Base-by-base conservation (phyloP, 1,140 invertebrate species). In the Thaumetopoea pityocampa region DNA sequence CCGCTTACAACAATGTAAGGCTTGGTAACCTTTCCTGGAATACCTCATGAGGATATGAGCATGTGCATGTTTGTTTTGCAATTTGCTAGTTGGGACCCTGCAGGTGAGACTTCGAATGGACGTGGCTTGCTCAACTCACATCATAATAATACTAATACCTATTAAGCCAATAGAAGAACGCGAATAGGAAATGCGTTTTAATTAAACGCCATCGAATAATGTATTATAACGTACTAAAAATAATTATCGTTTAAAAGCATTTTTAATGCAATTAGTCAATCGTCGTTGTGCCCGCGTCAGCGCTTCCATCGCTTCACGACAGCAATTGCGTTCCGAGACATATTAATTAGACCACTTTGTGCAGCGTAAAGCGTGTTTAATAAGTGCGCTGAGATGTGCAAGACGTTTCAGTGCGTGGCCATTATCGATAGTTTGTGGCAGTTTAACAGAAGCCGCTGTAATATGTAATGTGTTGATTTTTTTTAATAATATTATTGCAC, bases 351-450 rank as follows among this genome's bases (percentile, higher is more conserved):
- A 33, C 22, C 46, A 53, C 26, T 47, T 53, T 29, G 43, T 42
- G 44, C 27, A 44, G 50, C 50, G 40, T 57, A 53, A 64, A 59
- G 51, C 60, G 50, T 43, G 60, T 56, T 60, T 46, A 41, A 56
- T 49, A 56, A 46, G 50, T 46, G 51, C 34, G 23, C 42, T 28
- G 47, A 59, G 60, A 63, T 63, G 50, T 30, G 47, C 34, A 42
- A 32, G 9, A 20, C 14, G 20, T 14, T 32, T 10, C 32, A 50
- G 57, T 24, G 46, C 22, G 27, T 17, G 15, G 5, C 17, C 8
- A 5, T 18, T 20, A 7, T 33, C 30, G 30, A 33, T 33, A 19
- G 16, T 14, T 8, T 18, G 8, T 54, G 16, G 53, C 55, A 38
- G 50, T 60, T 18, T 3, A 14, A 12, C n/a, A n/a, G n/a, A n/a